A percentile compares a stretch with the other conserved stretches of the same genome.
phyloP scores from a whole-genome alignment of 2,888 invertebrate genomes.

The Latrodectus elegans region DNA sequence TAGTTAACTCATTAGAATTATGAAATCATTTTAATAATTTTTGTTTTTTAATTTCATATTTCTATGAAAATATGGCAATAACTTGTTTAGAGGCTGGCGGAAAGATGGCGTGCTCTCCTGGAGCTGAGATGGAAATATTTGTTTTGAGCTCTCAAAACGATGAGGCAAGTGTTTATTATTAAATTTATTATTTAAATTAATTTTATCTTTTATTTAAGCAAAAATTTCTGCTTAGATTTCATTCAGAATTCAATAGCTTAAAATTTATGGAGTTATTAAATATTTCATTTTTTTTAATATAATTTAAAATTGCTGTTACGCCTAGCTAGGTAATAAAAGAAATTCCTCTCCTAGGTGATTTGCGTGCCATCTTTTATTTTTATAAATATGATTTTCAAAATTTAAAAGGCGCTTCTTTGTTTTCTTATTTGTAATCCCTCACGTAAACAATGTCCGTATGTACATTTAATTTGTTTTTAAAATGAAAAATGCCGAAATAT shows the following conservation, averaged over 20 bases:
- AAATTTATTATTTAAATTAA: not conserved
- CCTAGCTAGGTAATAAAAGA: constrained; percentile 66
- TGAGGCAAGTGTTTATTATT: constrained; percentile 44
- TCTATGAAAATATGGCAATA: constrained; percentile 67
- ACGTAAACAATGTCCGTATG: too few species aligned
- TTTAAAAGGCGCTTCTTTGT: too few species aligned
- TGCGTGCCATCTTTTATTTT: constrained; percentile 45
- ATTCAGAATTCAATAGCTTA: not conserved
- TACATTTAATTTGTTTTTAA: not conserved
- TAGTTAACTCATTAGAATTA: too few species aligned
- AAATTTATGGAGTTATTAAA: constrained; percentile 16
- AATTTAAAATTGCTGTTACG: constrained; percentile 69
- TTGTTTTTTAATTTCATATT: constrained; percentile 54
- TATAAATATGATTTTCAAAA: not conserved
- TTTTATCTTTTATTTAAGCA: too few species aligned
- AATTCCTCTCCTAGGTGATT: constrained; percentile 57
- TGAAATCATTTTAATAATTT: too few species aligned
- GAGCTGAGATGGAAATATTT: constrained; percentile 64
- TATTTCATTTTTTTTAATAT: constrained; percentile 60
- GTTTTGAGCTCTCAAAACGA: constrained; percentile 60
- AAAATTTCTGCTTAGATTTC: not conserved
- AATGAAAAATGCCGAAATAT: constrained; percentile 1
- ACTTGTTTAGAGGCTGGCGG: constrained; percentile 55
- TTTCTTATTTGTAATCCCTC: too few species aligned
- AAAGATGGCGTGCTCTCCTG: constrained; percentile 67